Conservation (phyloP, 2,113 vertebrate species). For the Antechinus stuartii region DNA sequence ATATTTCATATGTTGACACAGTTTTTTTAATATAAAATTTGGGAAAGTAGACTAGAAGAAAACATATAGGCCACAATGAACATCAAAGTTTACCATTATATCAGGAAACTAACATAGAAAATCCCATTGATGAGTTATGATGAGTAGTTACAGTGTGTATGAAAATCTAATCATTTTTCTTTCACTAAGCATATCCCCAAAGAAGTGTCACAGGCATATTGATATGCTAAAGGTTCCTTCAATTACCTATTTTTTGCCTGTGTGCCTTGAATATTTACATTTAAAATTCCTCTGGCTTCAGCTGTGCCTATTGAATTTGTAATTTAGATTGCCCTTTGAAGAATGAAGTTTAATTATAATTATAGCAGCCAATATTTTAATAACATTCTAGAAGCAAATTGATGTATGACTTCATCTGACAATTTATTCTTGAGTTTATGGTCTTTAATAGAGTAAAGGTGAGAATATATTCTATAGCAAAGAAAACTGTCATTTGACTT, state of each 20-base stretch:
- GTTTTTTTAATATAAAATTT: neutral
- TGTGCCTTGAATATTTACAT: neutral
- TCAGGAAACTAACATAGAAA: neutral
- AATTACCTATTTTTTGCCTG: neutral
- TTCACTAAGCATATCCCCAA: neutral
- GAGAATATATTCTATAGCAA: neutral
- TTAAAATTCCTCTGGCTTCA: neutral
- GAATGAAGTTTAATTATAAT: constrained; percentile 26
- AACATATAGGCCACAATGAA: neutral
- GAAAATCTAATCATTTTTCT: neutral
- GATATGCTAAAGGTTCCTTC: constrained; percentile 2
- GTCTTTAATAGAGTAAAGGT: neutral
- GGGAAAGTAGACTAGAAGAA: neutral
- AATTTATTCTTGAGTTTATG: neutral
- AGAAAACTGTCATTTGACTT: neutral
- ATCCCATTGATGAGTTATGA: neutral
- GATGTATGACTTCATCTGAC: neutral
- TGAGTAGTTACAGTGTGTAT: neutral
- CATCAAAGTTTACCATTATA: neutral
- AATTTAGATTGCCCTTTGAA: constrained; percentile 38
- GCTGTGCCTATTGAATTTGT: neutral
- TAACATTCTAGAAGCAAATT: constrained; percentile 8
- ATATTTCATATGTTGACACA: neutral
- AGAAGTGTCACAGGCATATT: constrained; percentile 2
- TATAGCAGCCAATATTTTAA: constrained; percentile 31